These are phyloP conservation scores for Apamea crenata DNA, from an alignment of 2,888 invertebrate species.

Conservation along the genomic window DNA sequence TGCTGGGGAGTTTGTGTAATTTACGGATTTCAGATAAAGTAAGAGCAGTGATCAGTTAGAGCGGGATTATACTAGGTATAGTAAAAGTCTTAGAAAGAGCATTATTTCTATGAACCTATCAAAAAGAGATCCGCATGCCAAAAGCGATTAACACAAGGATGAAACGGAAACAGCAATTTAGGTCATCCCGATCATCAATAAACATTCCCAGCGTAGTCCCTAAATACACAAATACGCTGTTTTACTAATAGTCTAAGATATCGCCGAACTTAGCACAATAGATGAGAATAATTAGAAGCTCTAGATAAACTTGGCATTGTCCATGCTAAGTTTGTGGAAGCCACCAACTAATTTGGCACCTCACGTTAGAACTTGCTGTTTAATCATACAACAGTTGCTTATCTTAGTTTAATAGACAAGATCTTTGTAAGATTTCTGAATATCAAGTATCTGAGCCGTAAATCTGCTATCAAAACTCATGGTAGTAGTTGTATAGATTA, in stretches of 20 bases:
- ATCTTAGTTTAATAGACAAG: conserved; percentile 51
- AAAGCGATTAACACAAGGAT: background rate
- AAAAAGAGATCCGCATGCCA: no score
- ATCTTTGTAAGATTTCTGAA: conserved; percentile 15
- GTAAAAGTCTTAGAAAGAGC: no score
- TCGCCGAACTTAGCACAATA: conserved; percentile 53
- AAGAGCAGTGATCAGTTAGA: no score
- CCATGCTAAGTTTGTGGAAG: conserved; percentile 52
- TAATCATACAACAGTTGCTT: conserved; percentile 48
- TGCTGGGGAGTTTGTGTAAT: no score
- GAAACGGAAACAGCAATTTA: conserved; percentile 5
- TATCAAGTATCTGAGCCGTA: background rate
- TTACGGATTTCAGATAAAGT: no score
- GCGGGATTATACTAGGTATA: no score
- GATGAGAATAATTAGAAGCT: conserved; percentile 61
- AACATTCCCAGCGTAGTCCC: conserved; percentile 17
- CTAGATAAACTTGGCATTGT: conserved; percentile 64
- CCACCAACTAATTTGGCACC: conserved; percentile 66
- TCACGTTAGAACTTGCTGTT: conserved; percentile 43
- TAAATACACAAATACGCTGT: conserved; percentile 13
- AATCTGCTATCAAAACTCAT: background rate
- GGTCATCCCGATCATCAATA: conserved; percentile 30
- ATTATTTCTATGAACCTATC: no score
- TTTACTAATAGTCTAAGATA: conserved; percentile 51
- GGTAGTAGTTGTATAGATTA: background rate